These are phyloP conservation scores for Rhagologus leucostigma DNA, from an alignment of 2,113 vertebrate species.

Conservation along the genomic window DNA sequence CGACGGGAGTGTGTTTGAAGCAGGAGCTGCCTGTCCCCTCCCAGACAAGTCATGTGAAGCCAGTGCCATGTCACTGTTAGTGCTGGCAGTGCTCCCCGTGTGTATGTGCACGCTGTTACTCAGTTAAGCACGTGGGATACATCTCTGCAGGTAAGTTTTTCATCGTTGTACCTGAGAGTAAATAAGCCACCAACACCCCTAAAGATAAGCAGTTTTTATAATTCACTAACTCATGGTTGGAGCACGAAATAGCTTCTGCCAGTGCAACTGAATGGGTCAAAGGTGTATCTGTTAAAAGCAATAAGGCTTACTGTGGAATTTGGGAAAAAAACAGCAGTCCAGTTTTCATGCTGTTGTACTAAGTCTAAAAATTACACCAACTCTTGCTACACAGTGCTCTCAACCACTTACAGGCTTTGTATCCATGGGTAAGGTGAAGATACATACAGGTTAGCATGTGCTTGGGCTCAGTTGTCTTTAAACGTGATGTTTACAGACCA, in stretches of 20 bases:
- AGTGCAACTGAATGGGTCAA: not conserved
- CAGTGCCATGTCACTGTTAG: conserved; percentile 4
- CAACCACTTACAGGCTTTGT: not conserved
- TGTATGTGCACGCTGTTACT: not conserved
- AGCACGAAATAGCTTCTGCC: not conserved
- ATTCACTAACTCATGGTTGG: not conserved
- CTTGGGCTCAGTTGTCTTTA: not conserved
- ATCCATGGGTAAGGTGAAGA: not conserved
- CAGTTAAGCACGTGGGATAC: not conserved
- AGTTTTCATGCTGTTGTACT: not conserved
- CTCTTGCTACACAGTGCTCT: not conserved
- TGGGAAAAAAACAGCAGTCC: not conserved
- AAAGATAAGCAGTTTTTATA: not conserved
- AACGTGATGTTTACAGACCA: not conserved
- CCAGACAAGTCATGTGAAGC: conserved; percentile 57
- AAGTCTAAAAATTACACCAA: not conserved
- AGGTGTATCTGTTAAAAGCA: not conserved
- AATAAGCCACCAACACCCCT: not conserved
- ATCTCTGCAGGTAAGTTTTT: not conserved
- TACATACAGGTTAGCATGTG: not conserved
- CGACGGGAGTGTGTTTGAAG: not conserved
- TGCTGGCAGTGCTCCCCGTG: not conserved
- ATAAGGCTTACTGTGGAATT: not conserved
- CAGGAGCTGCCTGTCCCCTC: conserved; percentile 36
- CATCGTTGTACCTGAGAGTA: not conserved